These are phyloP conservation scores for Salvelinus namaycush DNA, from an alignment of 2,113 vertebrate species.

Conservation along the genomic window DNA sequence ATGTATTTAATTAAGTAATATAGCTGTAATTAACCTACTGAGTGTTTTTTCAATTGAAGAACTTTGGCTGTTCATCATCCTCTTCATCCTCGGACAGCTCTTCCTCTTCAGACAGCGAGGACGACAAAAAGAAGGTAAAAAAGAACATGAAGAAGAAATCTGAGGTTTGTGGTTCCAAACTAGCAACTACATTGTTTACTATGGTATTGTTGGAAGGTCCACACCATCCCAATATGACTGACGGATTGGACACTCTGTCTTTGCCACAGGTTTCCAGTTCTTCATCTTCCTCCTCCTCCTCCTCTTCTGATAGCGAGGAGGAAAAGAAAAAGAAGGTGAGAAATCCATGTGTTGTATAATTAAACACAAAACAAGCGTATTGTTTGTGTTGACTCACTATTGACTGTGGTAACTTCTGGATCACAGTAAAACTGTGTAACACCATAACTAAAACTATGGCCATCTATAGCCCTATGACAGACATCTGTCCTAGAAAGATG, in stretches of 20 bases:
- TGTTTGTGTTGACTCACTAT: too few species aligned
- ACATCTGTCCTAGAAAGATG: too few species aligned
- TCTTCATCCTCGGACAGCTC: neutral
- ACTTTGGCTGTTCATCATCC: neutral
- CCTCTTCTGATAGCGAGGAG: neutral
- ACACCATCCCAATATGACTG: neutral
- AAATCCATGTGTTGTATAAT: too few species aligned
- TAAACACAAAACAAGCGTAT: neutral
- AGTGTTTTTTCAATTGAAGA: neutral
- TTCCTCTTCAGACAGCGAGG: conserved; percentile 1
- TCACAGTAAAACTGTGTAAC: too few species aligned
- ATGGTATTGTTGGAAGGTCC: neutral
- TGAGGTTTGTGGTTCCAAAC: neutral
- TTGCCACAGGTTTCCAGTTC: conserved; percentile 6
- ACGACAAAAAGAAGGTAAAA: neutral
- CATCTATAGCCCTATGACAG: too few species aligned
- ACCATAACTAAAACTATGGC: too few species aligned
- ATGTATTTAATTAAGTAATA: too few species aligned
- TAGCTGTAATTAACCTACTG: too few species aligned
- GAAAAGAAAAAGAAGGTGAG: too few species aligned
- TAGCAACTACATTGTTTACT: neutral
- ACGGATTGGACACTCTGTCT: neutral
- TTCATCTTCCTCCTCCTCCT: neutral
- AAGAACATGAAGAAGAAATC: neutral
- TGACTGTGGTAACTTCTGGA: too few species aligned